Percentiles rank a stretch among this genome's conserved stretches.
phyloP scores from a whole-genome alignment of 2,888 invertebrate genomes.

The Drosophila rubida region DNA sequence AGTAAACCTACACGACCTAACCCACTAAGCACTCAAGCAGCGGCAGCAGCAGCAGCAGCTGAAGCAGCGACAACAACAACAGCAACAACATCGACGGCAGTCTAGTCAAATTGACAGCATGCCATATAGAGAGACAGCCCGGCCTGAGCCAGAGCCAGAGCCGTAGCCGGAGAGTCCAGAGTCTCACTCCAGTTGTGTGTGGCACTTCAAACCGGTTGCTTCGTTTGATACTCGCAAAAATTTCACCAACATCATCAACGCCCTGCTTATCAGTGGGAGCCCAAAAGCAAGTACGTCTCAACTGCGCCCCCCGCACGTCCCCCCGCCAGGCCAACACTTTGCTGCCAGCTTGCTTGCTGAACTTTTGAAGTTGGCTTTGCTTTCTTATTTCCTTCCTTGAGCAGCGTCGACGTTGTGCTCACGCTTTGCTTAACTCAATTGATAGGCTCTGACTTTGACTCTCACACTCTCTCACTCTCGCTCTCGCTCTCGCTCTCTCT shows the following conservation, averaged over 20 bases:
- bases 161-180: conserved; percentile 16
- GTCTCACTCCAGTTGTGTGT: conserved; percentile 33
- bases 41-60: conserved; percentile 34
- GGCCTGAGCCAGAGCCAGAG: too few species aligned
- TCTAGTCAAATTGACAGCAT: conserved; percentile 66
- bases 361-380: conserved; percentile 42
- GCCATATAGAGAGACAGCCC: conserved; percentile 31
- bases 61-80: conserved; percentile 13
- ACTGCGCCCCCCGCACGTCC: neutral
- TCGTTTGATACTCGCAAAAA: conserved; percentile 53
- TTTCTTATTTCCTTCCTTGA: conserved; percentile 53
- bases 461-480: conserved; percentile 17
- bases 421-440: conserved; percentile 54
- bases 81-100: conserved; percentile 33
- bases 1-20: conserved; percentile 78
- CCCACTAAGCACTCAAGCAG: conserved; percentile 70
- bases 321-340: too few species aligned
- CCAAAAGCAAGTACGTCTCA: conserved; percentile 20
- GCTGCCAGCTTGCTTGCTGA: neutral
- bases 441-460: conserved; percentile 31
- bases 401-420: conserved; percentile 41
- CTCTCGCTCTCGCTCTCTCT: conserved; percentile 26
- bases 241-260: conserved; percentile 55
- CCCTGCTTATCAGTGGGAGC: conserved; percentile 58
- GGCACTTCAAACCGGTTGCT: conserved; percentile 66